phyloP scores from a whole-genome alignment of 2,797 vertebrate genomes.

The Pteronotus mesoamericanus region DNA sequence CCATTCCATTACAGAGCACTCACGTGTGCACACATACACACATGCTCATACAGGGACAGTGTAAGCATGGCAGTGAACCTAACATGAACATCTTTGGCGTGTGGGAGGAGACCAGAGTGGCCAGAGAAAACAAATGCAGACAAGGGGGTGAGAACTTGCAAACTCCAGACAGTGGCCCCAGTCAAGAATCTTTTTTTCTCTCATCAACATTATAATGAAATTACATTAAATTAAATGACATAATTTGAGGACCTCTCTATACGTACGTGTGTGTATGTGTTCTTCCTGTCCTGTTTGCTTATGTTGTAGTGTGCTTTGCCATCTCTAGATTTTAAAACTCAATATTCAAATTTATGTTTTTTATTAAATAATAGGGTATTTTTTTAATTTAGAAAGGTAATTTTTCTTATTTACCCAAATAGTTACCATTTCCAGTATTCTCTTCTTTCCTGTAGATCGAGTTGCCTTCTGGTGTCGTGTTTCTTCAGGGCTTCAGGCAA shows the following conservation, averaged over 20 bases:
- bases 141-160: not conserved
- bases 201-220: not conserved
- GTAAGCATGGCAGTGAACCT: not conserved
- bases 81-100: not conserved
- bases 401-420: not conserved
- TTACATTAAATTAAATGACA: not conserved
- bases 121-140: not conserved
- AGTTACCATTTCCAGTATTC: not conserved
- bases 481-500: not conserved
- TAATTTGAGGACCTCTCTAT: not conserved
- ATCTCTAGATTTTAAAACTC: not conserved
- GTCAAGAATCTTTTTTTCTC: not conserved
- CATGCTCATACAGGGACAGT: not conserved
- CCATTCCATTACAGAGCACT: not conserved
- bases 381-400: not conserved
- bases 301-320: not conserved
- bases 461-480: not conserved
- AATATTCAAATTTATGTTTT: not conserved
- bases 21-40: not conserved
- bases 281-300: not conserved
- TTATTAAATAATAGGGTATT: not conserved
- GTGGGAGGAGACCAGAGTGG: not conserved
- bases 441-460: not conserved
- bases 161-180: not conserved
- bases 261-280: not conserved